Percentiles rank a stretch among this genome's conserved stretches.
These are phyloP conservation scores for Asobara japonica DNA, from an alignment of 1,140 invertebrate species.

Conservation along the genomic window DNA sequence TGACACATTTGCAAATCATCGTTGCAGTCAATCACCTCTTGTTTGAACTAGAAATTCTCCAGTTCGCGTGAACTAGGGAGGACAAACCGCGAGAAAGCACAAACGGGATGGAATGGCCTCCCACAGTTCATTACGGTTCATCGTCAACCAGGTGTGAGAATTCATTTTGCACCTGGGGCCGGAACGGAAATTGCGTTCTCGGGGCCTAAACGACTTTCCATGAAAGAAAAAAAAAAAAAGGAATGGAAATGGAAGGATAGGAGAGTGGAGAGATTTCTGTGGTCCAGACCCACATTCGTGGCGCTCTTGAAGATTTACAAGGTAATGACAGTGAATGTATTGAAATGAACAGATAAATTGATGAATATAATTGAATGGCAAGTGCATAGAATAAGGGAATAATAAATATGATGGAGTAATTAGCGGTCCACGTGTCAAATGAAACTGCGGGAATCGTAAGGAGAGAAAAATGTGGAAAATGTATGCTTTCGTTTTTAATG, in stretches of 20 bases:
- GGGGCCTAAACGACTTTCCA: not conserved
- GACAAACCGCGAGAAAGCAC: not conserved
- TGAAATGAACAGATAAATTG: no score
- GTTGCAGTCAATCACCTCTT: not conserved
- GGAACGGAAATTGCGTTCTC: not conserved
- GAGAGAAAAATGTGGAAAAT: no score
- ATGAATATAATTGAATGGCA: no score
- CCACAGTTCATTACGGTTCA: constrained; percentile 20
- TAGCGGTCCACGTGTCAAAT: no score
- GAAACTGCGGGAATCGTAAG: no score
- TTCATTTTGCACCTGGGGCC: constrained; percentile 20
- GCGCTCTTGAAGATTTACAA: not conserved
- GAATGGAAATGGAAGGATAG: not conserved
- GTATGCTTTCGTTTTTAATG: no score
- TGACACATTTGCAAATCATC: not conserved
- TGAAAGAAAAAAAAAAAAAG: not conserved
- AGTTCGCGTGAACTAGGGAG: not conserved
- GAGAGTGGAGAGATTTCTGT: constrained; percentile 14
- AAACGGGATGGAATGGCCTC: constrained; percentile 14
- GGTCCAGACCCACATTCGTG: not conserved
- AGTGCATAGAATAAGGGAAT: no score
- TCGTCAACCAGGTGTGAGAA: constrained; percentile 24
- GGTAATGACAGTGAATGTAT: not conserved
- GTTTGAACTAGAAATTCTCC: not conserved
- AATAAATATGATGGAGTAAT: no score